Base-by-base conservation (phyloP, 2,797 vertebrate species). In the Pogoniulus pusillus region DNA sequence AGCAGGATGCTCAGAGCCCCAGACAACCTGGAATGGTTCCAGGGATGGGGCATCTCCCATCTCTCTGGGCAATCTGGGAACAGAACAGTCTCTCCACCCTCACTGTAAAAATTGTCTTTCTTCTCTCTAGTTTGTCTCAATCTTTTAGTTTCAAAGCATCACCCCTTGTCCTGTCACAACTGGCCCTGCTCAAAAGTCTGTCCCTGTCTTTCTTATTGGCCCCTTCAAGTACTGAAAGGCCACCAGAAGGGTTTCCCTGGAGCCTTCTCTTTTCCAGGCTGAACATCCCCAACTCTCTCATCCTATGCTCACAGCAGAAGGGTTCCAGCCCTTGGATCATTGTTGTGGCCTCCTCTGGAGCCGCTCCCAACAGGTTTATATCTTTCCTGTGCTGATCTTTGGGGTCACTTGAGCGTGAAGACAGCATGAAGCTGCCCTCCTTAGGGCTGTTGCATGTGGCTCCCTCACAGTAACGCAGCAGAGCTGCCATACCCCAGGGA, bases 381-480 rank as follows among this genome's bases (percentile, higher is more conserved):
- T 32, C 63, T 26, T 24, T 65, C 22, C 32, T 65, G n/a, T 26
- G 20, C 22, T 32, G 41, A 6, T 85, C 13, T 43, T 71, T 7
- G 16, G 15, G 23, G 9, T 77, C 10, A 6, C 18, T 55, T 37
- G 53, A 84, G 55, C 62, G 85, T 11, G 45, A 45, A 62, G 54
- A 35, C 7, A 35, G 10, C 0, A 0, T 37, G 51, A 75, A 60
- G 64, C 43, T 57, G 5, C 45, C 11, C 23, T 65, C 37, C 51
- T 32, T 34, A 19, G 26, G 32, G 49, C 54, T 41, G 16, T 27
- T 12, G 66, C 43, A 17, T 15, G 47, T 60, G 53, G 39, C 86
- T 18, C 29, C 4, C 2, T 54, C 5, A 2, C 34, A 24, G 0
- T 62, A 66, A 13, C 14, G 4, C 13, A 34, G 32, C 60, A 84